Evolutionary conservation across 2,888 invertebrate genomes (phyloP), one percentile per base, ranked within the genome.

Genomic region (Loripinus fragilis): DNA sequence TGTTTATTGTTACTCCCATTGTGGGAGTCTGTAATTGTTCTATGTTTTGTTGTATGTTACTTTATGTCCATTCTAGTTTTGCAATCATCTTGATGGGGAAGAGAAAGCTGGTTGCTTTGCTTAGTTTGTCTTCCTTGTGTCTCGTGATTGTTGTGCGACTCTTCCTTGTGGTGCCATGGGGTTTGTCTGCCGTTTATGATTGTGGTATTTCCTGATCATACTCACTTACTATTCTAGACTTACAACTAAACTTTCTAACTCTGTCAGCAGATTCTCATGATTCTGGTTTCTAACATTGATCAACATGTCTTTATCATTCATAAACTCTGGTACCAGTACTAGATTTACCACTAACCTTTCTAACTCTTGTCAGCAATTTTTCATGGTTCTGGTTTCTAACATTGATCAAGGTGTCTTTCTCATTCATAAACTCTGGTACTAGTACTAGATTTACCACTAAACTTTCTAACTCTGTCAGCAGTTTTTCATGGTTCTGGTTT

Each of bases 361-460:
- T 20, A 99, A 95, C 92, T 97, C 97, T n/a, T 79, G 95, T 95
- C 88, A 97, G 95, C 80, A 98, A 94, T 85, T 96, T 95, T 85
- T 96, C 96, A 92, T 97, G 97, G 94, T 97, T 98, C 89, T 95
- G 95, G 94, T 97, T 97, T 55, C 97, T 97, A 15, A 97, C 96
- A 91, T 97, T 96, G 88, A 97, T 97, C 92, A 97, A 95, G 12
- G 96, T 95, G 94, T 97, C 98, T 93, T 98, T 98, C 90, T 97
- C 97, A 82, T 97, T 97, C 95, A 98, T 97, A 90, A 97, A 96
- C 88, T 97, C 97, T n/a, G n/a, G n/a, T n/a, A n/a, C n/a, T n/a
- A n/a, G n/a, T n/a, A n/a, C n/a, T 41, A 41, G 15, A 81, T 81
- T 94, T 94, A 97, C 96, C 91, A 97, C 96, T 72, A 97, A 95